Percentiles rank a stretch among this genome's conserved stretches.
phyloP scores from a whole-genome alignment of 2,113 vertebrate species.

The Microcebus murinus region DNA sequence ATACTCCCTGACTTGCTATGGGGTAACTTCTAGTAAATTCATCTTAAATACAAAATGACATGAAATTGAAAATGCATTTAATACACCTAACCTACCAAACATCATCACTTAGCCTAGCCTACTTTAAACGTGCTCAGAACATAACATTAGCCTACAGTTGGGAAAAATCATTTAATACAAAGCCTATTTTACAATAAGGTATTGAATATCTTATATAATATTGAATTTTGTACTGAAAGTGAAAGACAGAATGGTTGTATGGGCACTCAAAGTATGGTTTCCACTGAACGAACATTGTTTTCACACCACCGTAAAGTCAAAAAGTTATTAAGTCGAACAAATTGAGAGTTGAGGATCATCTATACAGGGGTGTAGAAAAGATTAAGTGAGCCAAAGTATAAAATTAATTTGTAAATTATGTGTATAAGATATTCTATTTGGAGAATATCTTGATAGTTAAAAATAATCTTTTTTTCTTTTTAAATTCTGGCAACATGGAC shows the following conservation, averaged over 20 bases:
- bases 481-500: neutral
- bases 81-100: neutral
- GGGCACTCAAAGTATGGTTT: neutral
- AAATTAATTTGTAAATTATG: neutral
- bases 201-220: neutral
- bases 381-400: neutral
- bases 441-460: neutral
- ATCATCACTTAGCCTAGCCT: neutral
- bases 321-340: neutral
- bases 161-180: neutral
- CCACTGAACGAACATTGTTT: neutral
- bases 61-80: neutral
- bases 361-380: neutral
- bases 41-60: neutral
- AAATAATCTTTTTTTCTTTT: neutral
- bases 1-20: neutral
- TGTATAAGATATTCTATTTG: neutral
- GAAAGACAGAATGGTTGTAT: neutral
- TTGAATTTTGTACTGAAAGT: neutral
- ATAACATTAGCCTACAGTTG: neutral
- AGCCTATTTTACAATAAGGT: neutral
- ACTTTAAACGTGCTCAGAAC: neutral
- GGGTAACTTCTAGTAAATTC: neutral
- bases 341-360: neutral
- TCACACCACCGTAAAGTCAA: neutral